Conservation (phyloP, 2,888 invertebrate genomes). For the Acronicta leporina region DNA sequence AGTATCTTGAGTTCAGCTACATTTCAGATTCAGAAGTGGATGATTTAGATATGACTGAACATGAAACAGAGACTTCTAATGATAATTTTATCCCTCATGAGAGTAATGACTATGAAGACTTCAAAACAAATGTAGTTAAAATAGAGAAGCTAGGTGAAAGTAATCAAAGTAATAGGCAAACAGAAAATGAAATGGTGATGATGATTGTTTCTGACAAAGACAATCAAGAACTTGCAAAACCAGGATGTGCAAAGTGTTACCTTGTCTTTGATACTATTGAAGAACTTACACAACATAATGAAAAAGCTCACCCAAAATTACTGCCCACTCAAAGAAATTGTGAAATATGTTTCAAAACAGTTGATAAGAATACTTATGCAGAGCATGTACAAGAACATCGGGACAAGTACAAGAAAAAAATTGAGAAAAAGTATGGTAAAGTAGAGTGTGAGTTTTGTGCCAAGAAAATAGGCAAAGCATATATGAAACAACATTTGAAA, state of each 20-base stretch:
- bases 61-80: slow-evolving; percentile 5
- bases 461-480: slow-evolving; percentile 54
- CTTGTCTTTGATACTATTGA: slow-evolving; percentile 32
- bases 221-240: slow-evolving; percentile 23
- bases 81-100: slow-evolving; percentile 5
- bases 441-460: slow-evolving; percentile 59
- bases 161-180: slow-evolving; percentile 6
- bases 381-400: slow-evolving; percentile 54
- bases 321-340: slow-evolving; percentile 45
- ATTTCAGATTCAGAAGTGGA: slow-evolving; percentile 28
- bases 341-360: slow-evolving; percentile 52
- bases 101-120: slow-evolving; percentile 4
- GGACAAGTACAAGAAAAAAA: slow-evolving; percentile 46
- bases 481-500: slow-evolving; percentile 56
- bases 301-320: slow-evolving; percentile 23
- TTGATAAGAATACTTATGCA: slow-evolving; percentile 41
- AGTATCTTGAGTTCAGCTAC: slow-evolving; percentile 41
- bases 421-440: slow-evolving; percentile 47
- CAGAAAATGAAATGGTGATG: slow-evolving; percentile 38
- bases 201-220: slow-evolving; percentile 45
- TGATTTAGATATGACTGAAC: slow-evolving; percentile 16
- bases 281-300: slow-evolving; percentile 34
- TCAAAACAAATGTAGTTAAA: slow-evolving; percentile 18
- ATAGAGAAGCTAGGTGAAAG: slow-evolving; percentile 14
- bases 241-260: slow-evolving; percentile 42